Base-by-base conservation (phyloP, 2,113 vertebrate genomes). In the Sturnira hondurensis region DNA sequence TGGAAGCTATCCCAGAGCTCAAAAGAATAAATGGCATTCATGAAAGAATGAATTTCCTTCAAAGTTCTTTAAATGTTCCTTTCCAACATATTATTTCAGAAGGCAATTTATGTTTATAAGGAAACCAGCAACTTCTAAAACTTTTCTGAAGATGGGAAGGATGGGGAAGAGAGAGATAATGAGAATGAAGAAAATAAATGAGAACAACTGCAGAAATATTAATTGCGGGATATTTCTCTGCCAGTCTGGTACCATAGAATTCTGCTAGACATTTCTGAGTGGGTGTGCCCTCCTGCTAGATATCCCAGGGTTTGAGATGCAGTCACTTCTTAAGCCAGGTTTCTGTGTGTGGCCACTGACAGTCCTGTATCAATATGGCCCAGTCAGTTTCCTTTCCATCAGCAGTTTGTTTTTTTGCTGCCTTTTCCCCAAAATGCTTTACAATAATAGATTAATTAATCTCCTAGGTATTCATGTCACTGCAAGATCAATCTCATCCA, bases 391-490 rank as follows among this genome's bases (percentile, higher is more conserved):
- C 61, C 52, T 74, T 68, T 47, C 7, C 6, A 78, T 24, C 4
- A 61, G 77, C 47, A 77, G 12, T 16, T 52, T 52, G 2, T 24
- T 54, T 71, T 17, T 84, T 81, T 94, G 10, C 10, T 88, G 17
- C 19, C 67, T 94, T 93, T 71, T 20, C 74, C 52, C 36, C 15
- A 86, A 91, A 86, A 73, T 78, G 15, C 20, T 90, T 92, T 94
- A 67, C 13, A 73, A 20, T 54, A n/a, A 41, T 63, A 61, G 58
- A 26, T 45, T 87, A 81, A 88, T 45, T 81, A 63, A 77, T 22
- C n/a, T 76, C 28, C 14, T 84, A 56, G n/a, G 6, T 63, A 87
- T 56, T 70, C 47, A 24, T 68, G 28, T 73, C 22, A 43, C 41
- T 36, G 24, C 8, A 47, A 96, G 33, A 45, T 10, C 19, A 45